Evolutionary conservation across 2,113 vertebrate species (phyloP).

Genomic region (Rafetus swinhoei): DNA sequence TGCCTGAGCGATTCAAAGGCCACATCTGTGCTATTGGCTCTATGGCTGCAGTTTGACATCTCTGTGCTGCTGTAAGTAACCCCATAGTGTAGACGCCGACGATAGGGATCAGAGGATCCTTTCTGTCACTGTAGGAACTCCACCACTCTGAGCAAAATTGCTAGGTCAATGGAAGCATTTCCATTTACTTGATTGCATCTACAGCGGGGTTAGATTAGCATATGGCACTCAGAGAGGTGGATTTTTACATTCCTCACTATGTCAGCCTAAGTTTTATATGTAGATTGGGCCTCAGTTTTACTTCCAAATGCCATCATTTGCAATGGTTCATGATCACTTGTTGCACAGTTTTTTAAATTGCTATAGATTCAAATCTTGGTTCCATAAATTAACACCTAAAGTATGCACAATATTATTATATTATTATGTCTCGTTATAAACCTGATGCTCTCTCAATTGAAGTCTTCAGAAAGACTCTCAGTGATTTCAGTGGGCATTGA

Average conservation of each 20-base stretch:
- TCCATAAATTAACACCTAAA: background rate
- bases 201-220: background rate
- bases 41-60: background rate
- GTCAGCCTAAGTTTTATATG: background rate
- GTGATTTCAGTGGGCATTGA: background rate
- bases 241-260: background rate
- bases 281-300: background rate
- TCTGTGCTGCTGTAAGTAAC: background rate
- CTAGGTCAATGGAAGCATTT: background rate
- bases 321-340: background rate
- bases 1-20: background rate
- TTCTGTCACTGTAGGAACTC: background rate
- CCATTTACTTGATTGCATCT: background rate
- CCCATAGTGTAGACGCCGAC: background rate
- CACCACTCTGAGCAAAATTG: background rate
- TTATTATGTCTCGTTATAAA: too few species aligned
- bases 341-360: background rate
- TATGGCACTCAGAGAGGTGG: background rate
- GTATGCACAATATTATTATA: background rate
- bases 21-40: background rate
- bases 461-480: background rate
- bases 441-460: background rate
- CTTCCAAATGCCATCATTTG: background rate
- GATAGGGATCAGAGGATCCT: background rate
- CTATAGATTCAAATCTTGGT: background rate